These are phyloP conservation scores for Drosophila bocki DNA, from an alignment of 1,140 invertebrate genomes.

Conservation along the genomic window DNA sequence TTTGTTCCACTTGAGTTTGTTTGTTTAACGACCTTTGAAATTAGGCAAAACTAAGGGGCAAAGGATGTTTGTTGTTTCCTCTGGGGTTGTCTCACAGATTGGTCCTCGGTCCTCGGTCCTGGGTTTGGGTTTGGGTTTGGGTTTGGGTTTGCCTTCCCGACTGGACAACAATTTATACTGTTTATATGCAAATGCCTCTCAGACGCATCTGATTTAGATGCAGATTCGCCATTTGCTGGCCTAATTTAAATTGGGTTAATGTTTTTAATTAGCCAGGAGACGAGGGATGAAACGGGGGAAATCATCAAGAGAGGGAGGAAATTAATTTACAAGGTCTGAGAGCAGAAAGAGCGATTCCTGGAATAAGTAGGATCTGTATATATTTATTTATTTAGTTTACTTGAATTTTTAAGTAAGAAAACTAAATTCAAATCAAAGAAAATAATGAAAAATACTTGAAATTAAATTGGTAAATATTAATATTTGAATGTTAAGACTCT, in stretches of 20 bases:
- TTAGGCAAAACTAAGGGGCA: conserved; percentile 80
- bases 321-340: neutral
- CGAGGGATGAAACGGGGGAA: conserved; percentile 1
- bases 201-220: conserved; percentile 38
- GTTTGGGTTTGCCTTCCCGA: neutral
- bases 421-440: neutral
- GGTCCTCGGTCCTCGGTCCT: neutral
- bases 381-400: neutral
- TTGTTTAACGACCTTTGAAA: conserved; percentile 85
- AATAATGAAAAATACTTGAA: neutral
- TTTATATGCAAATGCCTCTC: conserved; percentile 72
- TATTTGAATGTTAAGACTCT: no score
- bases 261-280: conserved; percentile 62
- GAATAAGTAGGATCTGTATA: no score
- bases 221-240: conserved; percentile 67
- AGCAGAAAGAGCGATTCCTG: neutral
- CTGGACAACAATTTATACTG: conserved; percentile 73
- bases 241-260: conserved; percentile 77
- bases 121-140: neutral
- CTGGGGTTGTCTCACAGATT: conserved; percentile 30
- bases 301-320: neutral
- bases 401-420: no score
- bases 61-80: conserved; percentile 41
- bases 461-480: no score
- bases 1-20: conserved; percentile 85